These are phyloP conservation scores for Cheilosia grossa DNA, from an alignment of 2,888 invertebrate genomes.

Conservation along the genomic window DNA sequence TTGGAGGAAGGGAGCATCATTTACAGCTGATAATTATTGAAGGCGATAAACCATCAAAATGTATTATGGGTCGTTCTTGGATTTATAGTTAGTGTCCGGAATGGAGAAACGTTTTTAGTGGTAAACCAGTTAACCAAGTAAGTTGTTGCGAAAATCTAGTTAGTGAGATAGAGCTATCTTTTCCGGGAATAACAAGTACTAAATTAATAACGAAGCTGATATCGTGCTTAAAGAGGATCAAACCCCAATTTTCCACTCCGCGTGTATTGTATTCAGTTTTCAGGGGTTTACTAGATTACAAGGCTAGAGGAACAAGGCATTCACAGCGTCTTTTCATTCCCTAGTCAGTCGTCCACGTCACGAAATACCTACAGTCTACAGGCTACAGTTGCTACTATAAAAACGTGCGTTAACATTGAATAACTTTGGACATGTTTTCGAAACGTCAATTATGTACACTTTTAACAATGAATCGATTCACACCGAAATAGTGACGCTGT, in stretches of 20 bases:
- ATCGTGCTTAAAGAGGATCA: slow-evolving; percentile 24
- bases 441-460: too few relatives aligned
- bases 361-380: too few relatives aligned
- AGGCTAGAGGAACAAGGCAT: too few relatives aligned
- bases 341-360: too few relatives aligned
- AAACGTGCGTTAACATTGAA: too few relatives aligned
- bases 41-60: slow-evolving; percentile 6
- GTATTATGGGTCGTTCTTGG: slow-evolving; percentile 27
- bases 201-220: slow-evolving; percentile 20
- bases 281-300: too few relatives aligned
- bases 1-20: slow-evolving; percentile 1
- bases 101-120: slow-evolving; percentile 8
- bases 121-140: slow-evolving; percentile 7
- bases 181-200: slow-evolving; percentile 15
- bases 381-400: too few relatives aligned
- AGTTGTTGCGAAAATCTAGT: slow-evolving; percentile 1
- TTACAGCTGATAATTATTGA: slow-evolving; percentile 15
- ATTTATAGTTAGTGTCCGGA: slow-evolving; percentile 20
- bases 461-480: too few relatives aligned
- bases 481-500: too few relatives aligned
- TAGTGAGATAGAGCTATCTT: slow-evolving; percentile 3
- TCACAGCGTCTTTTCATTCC: too few relatives aligned
- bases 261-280: slow-evolving; percentile 75
- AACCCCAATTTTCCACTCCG: slow-evolving; percentile 71
- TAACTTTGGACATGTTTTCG: too few relatives aligned